Conservation (phyloP, 2,113 vertebrate species). For the Bothrops jararaca region DNA sequence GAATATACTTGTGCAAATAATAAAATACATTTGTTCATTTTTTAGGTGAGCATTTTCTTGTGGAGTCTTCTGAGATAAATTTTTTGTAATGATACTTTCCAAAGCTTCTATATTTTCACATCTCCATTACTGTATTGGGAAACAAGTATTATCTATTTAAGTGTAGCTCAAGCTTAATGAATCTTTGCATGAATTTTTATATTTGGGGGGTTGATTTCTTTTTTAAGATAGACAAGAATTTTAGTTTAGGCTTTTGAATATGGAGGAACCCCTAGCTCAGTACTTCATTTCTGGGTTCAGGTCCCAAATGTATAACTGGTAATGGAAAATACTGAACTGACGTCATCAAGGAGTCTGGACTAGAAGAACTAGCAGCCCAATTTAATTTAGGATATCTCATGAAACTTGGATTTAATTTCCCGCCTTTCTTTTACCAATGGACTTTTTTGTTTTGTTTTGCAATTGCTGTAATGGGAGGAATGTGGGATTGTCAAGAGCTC, state of each 20-base stretch:
- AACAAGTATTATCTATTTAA: neutral
- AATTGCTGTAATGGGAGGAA: neutral
- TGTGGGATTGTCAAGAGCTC: neutral
- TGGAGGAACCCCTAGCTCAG: neutral
- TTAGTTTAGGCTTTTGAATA: neutral
- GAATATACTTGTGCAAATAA: neutral
- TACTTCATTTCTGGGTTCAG: neutral
- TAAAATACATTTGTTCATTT: neutral
- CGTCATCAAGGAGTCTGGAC: neutral
- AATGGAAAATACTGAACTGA: neutral
- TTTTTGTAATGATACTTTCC: neutral
- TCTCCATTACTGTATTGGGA: neutral
- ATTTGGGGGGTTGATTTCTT: neutral
- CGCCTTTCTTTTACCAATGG: neutral
- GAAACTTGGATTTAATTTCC: neutral
- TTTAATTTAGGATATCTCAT: neutral
- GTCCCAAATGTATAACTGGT: neutral
- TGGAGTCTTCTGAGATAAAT: neutral
- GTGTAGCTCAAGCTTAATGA: neutral
- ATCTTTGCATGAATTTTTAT: neutral
- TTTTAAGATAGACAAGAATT: neutral
- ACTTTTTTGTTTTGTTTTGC: neutral
- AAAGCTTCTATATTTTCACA: neutral
- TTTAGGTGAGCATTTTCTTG: neutral
- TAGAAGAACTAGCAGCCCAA: neutral